These are phyloP conservation scores for Propithecus deckenii DNA, from an alignment of 2,797 vertebrate species.

Conservation along the genomic window DNA sequence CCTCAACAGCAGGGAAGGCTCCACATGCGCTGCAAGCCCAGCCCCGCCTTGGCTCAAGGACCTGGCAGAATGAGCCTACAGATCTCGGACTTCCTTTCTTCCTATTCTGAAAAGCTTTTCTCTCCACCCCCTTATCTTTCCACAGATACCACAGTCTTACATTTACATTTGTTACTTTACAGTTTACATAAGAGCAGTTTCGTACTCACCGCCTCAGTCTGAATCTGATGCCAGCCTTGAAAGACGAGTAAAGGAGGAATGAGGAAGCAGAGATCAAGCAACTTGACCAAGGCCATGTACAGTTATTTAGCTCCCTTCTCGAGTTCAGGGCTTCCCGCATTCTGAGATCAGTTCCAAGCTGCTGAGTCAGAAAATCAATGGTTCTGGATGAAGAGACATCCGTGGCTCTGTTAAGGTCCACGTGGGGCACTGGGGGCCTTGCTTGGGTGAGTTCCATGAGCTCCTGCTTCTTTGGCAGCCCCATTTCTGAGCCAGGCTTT, in stretches of 20 bases:
- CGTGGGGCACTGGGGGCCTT: background rate
- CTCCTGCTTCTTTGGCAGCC: background rate
- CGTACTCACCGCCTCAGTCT: background rate
- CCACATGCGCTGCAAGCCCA: fast-evolving
- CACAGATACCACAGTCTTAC: background rate
- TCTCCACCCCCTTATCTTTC: background rate
- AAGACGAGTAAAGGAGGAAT: background rate
- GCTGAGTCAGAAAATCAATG: background rate
- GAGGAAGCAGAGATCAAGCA: background rate
- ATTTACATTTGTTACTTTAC: background rate
- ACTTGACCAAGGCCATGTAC: background rate
- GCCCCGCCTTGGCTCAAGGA: background rate
- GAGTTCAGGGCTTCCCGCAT: background rate
- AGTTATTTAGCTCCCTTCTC: background rate
- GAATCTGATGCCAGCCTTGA: background rate
- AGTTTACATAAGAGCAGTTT: background rate
- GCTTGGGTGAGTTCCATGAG: background rate
- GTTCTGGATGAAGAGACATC: background rate
- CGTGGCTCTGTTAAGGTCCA: background rate
- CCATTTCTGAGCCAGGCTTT: background rate
- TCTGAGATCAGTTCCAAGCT: background rate
- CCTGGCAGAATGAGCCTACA: background rate
- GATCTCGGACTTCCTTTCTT: background rate
- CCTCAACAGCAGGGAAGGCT: background rate
- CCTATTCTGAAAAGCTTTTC: background rate